Evolutionary conservation across 2,797 vertebrate species (phyloP).

Genomic region (Diplodus puntazzo): DNA sequence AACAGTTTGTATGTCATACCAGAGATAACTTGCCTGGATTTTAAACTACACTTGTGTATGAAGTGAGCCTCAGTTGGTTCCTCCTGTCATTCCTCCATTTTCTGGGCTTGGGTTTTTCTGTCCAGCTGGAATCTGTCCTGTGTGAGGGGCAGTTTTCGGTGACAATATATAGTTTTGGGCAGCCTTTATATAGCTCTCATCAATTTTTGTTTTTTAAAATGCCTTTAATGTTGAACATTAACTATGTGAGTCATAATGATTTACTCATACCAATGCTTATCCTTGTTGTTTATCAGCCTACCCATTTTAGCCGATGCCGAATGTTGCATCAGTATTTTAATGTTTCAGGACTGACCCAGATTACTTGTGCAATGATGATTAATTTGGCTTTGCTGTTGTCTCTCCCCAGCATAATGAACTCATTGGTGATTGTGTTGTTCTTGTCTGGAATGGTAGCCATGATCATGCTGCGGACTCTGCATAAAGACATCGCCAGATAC

Average conservation of each 20-base stretch:
- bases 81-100: not conserved
- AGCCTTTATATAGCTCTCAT: not conserved
- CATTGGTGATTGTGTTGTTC: conserved; percentile 95
- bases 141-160: not conserved
- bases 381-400: not conserved
- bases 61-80: not conserved
- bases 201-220: not conserved
- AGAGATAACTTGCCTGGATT: not conserved
- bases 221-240: not conserved
- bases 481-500: conserved; percentile 96
- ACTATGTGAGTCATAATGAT: not conserved
- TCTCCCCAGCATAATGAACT: conserved; percentile 94
- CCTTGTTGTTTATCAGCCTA: not conserved
- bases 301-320: not conserved
- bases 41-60: not conserved
- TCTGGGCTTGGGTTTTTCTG: not conserved
- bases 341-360: not conserved
- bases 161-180: not conserved
- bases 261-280: not conserved
- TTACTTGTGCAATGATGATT: not conserved
- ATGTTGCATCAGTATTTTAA: too few relatives aligned
- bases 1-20: not conserved
- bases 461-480: conserved; percentile 94
- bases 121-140: not conserved
- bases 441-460: conserved; percentile 96